Evolutionary conservation across 2,888 invertebrate species (phyloP), one percentile per base, ranked within the genome.

Genomic region (Drosophila maculinotata): DNA sequence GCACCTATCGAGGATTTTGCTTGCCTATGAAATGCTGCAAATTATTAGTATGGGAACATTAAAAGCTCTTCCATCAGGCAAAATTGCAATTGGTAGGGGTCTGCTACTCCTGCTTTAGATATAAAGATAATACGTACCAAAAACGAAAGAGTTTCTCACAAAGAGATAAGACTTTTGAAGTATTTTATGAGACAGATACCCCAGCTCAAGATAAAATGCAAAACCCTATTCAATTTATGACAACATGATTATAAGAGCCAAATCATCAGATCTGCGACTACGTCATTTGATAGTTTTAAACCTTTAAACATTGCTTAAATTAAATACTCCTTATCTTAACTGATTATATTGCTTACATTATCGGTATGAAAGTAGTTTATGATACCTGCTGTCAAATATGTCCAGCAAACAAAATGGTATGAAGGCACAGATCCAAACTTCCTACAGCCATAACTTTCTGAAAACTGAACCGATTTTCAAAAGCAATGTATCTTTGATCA

Each of bases 281-380:
- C 56, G 65, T 71, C 53, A 71, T 36, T 47, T 1, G 33, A 23
- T 57, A 67, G 53, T 63, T 53, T 42, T 63, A 42, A 36, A 3
- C 7, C 14, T 33, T 44, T 31, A 14, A 51, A 35, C 26, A 51
- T n/a, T 20, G 6, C 3, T 53, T 49, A 35, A 52, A 36, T 28
- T 48, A 48, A 53, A 8, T 17, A 35, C 15, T 35, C 10, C 1
- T 51, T 49, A 48, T 38, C 38, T 38, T 2, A 3, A 8, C 5
- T 25, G 3, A 17, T 17, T 31, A 5, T 15, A 15, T 28, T 23
- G 14, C 23, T 51, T 49, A 28, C 9, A 10, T 26, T 8, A 36
- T 7, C 14, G 4, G 9, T 6, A 9, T 12, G 5, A 38, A 52
- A 15, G 8, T 6, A 23, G 12, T 23, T 30, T 14, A 9, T 15